Conservation (phyloP, 2,113 vertebrate species). For the Brevimyrus niger region DNA sequence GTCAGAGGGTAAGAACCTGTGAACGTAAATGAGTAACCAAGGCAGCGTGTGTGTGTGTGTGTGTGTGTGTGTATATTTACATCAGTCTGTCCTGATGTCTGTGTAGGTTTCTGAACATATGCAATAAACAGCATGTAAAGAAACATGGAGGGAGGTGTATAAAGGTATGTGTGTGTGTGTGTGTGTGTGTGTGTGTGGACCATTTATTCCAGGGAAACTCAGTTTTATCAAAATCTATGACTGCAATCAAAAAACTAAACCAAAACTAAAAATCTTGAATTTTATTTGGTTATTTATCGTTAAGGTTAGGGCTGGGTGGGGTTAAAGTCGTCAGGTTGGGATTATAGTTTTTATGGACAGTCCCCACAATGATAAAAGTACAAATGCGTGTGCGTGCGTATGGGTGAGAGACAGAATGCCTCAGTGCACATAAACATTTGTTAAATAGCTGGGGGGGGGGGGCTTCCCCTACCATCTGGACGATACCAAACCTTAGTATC, state of each 20-base stretch:
- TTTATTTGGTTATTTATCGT: too few relatives aligned
- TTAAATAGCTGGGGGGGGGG: not conserved
- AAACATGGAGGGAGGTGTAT: not conserved
- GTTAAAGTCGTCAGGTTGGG: too few relatives aligned
- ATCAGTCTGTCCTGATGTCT: not conserved
- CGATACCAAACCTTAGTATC: not conserved
- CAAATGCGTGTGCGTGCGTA: not conserved
- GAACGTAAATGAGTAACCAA: not conserved
- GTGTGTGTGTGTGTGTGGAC: not conserved
- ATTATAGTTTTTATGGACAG: too few relatives aligned
- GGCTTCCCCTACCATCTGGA: conserved; percentile 14
- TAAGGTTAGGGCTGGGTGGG: too few relatives aligned
- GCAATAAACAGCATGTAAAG: not conserved
- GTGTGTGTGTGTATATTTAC: not conserved
- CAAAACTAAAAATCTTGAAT: too few relatives aligned
- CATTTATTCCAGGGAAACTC: too few relatives aligned
- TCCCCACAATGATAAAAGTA: too few relatives aligned
- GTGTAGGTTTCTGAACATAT: not conserved
- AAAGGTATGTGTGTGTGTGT: not conserved
- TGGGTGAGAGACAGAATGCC: not conserved
- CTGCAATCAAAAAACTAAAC: too few relatives aligned
- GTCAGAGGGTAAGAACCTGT: not conserved
- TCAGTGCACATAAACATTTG: not conserved
- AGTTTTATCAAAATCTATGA: too few relatives aligned
- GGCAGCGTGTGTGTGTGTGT: too few relatives aligned